These are phyloP conservation scores for Telenomus remus DNA, from an alignment of 1,140 invertebrate species.

Conservation along the genomic window DNA sequence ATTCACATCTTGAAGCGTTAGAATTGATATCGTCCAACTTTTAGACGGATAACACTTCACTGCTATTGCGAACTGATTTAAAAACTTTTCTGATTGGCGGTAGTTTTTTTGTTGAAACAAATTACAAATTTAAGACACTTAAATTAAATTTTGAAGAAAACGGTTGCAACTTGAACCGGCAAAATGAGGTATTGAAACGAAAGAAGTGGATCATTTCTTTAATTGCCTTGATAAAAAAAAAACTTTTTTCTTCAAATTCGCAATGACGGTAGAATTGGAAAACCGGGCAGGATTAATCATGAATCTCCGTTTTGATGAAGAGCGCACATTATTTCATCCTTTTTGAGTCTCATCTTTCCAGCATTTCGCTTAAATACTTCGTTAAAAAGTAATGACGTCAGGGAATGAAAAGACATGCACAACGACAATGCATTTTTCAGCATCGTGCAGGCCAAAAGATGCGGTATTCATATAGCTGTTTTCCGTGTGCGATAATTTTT, in stretches of 20 bases:
- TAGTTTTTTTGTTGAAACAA: slow-evolving; percentile 21
- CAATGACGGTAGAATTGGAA: too few species aligned
- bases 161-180: slow-evolving; percentile 10
- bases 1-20: slow-evolving; percentile 23
- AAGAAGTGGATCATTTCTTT: too few species aligned
- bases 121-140: slow-evolving; percentile 33
- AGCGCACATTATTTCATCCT: too few species aligned
- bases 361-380: not conserved
- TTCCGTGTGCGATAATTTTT: too few species aligned
- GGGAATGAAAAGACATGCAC: not conserved
- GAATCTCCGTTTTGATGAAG: too few species aligned
- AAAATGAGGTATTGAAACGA: not conserved
- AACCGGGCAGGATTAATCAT: too few species aligned
- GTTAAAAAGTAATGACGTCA: not conserved
- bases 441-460: slow-evolving; percentile 18
- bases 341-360: too few species aligned
- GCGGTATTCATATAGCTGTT: too few species aligned
- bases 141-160: slow-evolving; percentile 33
- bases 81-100: slow-evolving; percentile 33
- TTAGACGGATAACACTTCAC: slow-evolving; percentile 24
- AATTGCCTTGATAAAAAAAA: too few species aligned
- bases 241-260: too few species aligned
- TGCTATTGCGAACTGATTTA: slow-evolving; percentile 40
- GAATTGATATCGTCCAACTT: slow-evolving; percentile 4
- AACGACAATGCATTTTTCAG: slow-evolving; percentile 18